These are phyloP conservation scores for Formicarius rufipectus DNA, from an alignment of 2,113 vertebrate species.

Conservation along the genomic window DNA sequence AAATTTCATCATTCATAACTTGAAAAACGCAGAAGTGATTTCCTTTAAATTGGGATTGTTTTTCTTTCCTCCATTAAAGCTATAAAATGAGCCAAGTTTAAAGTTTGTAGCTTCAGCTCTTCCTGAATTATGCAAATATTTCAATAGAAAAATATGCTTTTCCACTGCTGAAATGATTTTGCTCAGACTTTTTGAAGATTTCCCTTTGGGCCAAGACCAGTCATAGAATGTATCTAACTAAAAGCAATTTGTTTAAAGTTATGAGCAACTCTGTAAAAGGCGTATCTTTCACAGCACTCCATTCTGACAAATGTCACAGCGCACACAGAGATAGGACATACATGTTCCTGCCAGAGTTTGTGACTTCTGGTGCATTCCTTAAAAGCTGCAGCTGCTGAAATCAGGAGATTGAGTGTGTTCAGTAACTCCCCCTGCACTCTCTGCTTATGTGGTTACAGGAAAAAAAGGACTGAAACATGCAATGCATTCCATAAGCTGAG, in stretches of 20 bases:
- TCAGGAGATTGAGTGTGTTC: neutral
- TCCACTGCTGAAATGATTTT: conserved; percentile 40
- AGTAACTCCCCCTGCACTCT: neutral
- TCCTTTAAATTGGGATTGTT: conserved; percentile 47
- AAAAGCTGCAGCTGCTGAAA: conserved; percentile 24
- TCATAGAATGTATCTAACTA: conserved; percentile 32
- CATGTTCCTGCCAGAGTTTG: neutral
- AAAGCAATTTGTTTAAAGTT: conserved; percentile 47
- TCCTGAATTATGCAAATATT: conserved; percentile 67
- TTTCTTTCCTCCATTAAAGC: conserved; percentile 61
- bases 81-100: conserved; percentile 53
- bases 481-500: neutral
- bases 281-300: neutral
- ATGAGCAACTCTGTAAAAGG: conserved; percentile 15
- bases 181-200: conserved; percentile 41
- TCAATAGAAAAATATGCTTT: conserved; percentile 51
- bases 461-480: neutral
- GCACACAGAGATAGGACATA: neutral
- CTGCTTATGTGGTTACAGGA: neutral
- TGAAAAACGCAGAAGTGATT: conserved; percentile 49
- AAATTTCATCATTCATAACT: conserved; percentile 58
- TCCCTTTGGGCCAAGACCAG: conserved; percentile 43
- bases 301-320: conserved; percentile 19
- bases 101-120: conserved; percentile 64
- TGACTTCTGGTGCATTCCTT: neutral